Percentiles rank a stretch among this genome's conserved stretches.
phyloP scores from a whole-genome alignment of 2,113 vertebrate genomes.

The Mormyrus iriodes region DNA sequence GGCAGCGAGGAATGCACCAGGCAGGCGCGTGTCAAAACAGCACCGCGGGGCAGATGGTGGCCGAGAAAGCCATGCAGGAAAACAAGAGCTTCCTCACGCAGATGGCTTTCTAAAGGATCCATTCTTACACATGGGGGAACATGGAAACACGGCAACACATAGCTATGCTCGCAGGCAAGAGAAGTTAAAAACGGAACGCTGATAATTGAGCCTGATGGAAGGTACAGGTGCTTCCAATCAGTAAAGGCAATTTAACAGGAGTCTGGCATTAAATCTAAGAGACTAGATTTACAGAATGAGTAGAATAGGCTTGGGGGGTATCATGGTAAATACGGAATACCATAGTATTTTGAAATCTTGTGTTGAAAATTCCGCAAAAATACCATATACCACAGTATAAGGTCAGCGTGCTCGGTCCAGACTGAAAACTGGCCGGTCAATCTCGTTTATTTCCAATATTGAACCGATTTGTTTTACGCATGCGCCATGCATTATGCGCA shows the following conservation, averaged over 20 bases:
- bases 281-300: background rate
- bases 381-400: too few relatives aligned
- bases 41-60: background rate
- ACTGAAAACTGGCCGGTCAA: too few relatives aligned
- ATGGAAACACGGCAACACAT: background rate
- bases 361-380: background rate
- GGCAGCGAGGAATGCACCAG: background rate
- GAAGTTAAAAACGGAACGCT: background rate
- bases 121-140: background rate
- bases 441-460: too few relatives aligned
- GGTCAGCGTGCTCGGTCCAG: too few relatives aligned
- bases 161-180: background rate
- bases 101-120: background rate
- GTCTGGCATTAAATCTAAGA: too few relatives aligned
- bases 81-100: conserved; percentile 23
- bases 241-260: too few relatives aligned
- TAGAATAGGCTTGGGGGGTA: background rate
- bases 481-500: too few relatives aligned
- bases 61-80: background rate
- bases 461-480: too few relatives aligned
- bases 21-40: background rate
- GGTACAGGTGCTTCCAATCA: too few relatives aligned
- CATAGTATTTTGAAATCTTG: too few relatives aligned
- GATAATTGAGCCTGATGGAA: background rate
- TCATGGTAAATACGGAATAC: too few relatives aligned